A percentile compares a stretch with the other conserved stretches of the same genome.
These are phyloP conservation scores for Helicoverpa zea DNA, from an alignment of 1,140 invertebrate species.

Conservation along the genomic window DNA sequence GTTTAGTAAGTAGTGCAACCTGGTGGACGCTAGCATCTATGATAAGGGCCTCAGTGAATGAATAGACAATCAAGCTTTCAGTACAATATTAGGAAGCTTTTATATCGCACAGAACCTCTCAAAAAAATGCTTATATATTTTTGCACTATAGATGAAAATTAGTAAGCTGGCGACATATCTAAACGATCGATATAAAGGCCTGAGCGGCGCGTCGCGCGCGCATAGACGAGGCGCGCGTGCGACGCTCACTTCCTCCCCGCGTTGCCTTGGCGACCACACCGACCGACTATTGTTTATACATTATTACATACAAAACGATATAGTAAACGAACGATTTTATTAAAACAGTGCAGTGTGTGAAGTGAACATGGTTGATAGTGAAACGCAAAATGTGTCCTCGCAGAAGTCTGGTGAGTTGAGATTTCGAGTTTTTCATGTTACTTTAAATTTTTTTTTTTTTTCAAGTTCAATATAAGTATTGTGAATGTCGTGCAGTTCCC, in stretches of 20 bases:
- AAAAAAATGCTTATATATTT: not conserved
- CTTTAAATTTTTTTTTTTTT: too few relatives aligned
- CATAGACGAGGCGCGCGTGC: slow-evolving; percentile 19
- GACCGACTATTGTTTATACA: not conserved
- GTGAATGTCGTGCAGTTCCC: too few relatives aligned
- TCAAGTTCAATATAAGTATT: too few relatives aligned
- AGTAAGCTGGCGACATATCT: slow-evolving; percentile 7
- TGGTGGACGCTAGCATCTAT: too few relatives aligned
- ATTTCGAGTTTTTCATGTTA: not conserved
- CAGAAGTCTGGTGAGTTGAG: not conserved
- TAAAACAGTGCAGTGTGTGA: slow-evolving; percentile 11
- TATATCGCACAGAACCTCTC: too few relatives aligned
- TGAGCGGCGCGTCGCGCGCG: slow-evolving; percentile 1
- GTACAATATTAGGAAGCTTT: too few relatives aligned
- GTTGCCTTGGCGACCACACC: slow-evolving; percentile 25
- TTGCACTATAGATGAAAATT: not conserved
- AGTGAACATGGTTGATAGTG: slow-evolving; percentile 34
- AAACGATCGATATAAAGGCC: slow-evolving; percentile 22
- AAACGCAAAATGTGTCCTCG: not conserved
- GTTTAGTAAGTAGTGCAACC: too few relatives aligned
- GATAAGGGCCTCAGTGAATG: too few relatives aligned
- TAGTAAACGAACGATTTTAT: not conserved
- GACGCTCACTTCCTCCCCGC: slow-evolving; percentile 30
- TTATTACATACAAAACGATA: not conserved
- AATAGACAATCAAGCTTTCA: too few relatives aligned